phyloP scores from a whole-genome alignment of 2,113 vertebrate genomes.

The Melanotaenia duboulayi region DNA sequence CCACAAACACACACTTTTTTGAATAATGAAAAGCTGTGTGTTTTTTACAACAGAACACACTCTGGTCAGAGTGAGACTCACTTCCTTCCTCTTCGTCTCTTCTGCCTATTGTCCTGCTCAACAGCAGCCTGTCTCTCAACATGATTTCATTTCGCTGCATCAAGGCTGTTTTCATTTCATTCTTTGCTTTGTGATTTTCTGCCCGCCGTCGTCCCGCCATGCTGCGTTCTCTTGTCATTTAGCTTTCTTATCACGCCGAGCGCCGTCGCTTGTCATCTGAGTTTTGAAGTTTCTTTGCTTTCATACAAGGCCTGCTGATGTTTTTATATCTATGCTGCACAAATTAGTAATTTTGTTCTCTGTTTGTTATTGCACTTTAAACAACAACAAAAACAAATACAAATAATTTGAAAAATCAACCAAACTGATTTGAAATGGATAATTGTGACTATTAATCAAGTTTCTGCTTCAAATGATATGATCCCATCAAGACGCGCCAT shows the following conservation, averaged over 20 bases:
- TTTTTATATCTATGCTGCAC: conserved; percentile 48
- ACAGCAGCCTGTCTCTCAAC: conserved; percentile 20
- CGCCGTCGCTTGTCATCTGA: conserved; percentile 38
- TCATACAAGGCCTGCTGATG: conserved; percentile 47
- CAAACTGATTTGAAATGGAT: conserved; percentile 55
- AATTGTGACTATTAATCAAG: conserved; percentile 22
- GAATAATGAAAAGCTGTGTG: background rate
- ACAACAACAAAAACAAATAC: no score
- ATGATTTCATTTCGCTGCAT: conserved; percentile 36
- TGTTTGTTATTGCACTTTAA: conserved; percentile 53
- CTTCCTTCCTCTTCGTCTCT: background rate
- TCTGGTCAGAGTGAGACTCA: conserved; percentile 15
- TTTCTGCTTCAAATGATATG: no score
- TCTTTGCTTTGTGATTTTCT: conserved; percentile 34
- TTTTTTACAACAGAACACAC: background rate
- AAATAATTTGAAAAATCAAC: conserved; percentile 58
- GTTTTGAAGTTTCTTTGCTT: conserved; percentile 54
- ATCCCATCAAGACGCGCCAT: no score
- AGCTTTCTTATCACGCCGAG: conserved; percentile 43
- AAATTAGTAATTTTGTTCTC: conserved; percentile 62
- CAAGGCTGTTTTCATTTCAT: conserved; percentile 45
- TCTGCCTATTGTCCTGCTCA: conserved; percentile 47
- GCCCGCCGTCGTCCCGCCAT: conserved; percentile 4
- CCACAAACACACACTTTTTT: background rate
- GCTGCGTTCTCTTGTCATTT: conserved; percentile 47